Base-by-base conservation (phyloP, 1,140 invertebrate genomes). In the Ectropis grisescens region DNA sequence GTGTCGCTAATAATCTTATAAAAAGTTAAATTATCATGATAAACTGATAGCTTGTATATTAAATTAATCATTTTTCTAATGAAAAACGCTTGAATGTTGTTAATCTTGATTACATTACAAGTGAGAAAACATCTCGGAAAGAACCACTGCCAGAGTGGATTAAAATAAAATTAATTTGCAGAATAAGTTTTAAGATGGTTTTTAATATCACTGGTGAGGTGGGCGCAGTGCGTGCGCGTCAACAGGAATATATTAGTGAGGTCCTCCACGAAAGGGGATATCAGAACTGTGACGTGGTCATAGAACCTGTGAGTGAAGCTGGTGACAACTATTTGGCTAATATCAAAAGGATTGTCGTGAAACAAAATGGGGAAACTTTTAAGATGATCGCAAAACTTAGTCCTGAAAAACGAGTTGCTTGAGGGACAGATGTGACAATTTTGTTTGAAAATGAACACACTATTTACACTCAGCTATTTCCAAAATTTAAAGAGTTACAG, bases 401-500 rank as follows among this genome's bases (percentile, higher is more conserved):
- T 10, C 35, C 35, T n/a, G 10, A 29, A 8, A n/a, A n/a, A n/a
- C n/a, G n/a, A 10, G 2, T 4, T 6, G 24, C 2, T 10, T 26
- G 2, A 26, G 4, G 24, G 6, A 9, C 1, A 33, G 35, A 6
- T 33, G 13, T 1, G 13, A 33, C n/a, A 1, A 2, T 10, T 7
- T 11, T 42, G 25, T 49, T 49, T 13, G 24, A 11, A 8, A 64
- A 68, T 7, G 78, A 83, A 48, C 34, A 54, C 8, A 22, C 54
- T 3, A 65, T 66, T 14, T 83, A 82, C 29, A 56, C 60, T 8
- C 16, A 52, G 24, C 31, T 68, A 1, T 32, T 83, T 13, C 82
- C 81, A 2, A 47, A 68, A 31, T 49, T 66, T 2, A 10, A 37
- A 2, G 24, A 59, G 6, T 47, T 80, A n/a, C 74, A 83, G n/a